A percentile compares a stretch with the other conserved stretches of the same genome.
phyloP scores from a whole-genome alignment of 2,888 invertebrate species.

The Zootermopsis nevadensis region DNA sequence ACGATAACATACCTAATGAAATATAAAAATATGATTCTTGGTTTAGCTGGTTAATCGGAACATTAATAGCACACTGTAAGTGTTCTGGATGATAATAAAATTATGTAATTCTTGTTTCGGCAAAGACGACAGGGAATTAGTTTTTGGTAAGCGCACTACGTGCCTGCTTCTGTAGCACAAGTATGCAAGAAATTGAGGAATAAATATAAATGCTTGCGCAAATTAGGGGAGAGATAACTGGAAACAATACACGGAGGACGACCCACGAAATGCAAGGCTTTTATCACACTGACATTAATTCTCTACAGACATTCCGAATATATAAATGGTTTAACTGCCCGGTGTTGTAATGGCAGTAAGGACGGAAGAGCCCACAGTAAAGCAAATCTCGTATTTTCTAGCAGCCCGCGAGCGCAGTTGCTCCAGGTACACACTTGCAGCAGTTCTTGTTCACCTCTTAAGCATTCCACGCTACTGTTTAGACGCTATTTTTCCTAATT shows the following conservation, averaged over 20 bases:
- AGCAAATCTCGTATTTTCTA: background rate
- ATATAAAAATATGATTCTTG: no score
- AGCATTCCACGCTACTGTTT: no score
- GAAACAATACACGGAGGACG: background rate
- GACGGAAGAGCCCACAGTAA: background rate
- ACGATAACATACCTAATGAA: no score
- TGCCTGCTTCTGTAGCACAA: background rate
- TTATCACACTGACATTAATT: background rate
- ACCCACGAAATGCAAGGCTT: background rate
- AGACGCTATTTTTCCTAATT: no score
- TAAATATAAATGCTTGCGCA: background rate
- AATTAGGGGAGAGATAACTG: conserved; percentile 11
- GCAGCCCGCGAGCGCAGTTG: background rate
- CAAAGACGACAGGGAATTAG: no score
- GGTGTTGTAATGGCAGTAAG: background rate
- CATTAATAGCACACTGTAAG: no score
- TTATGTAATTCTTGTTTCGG: no score
- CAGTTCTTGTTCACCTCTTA: no score
- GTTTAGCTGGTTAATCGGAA: no score
- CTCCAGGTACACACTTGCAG: no score
- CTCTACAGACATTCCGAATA: background rate
- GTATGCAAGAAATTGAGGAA: background rate
- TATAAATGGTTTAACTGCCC: background rate
- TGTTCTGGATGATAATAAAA: no score
- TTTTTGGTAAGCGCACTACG: background rate